A percentile compares a stretch with the other conserved stretches of the same genome.
phyloP scores from a whole-genome alignment of 2,888 invertebrate species.

The Eustalomyia histrio region DNA sequence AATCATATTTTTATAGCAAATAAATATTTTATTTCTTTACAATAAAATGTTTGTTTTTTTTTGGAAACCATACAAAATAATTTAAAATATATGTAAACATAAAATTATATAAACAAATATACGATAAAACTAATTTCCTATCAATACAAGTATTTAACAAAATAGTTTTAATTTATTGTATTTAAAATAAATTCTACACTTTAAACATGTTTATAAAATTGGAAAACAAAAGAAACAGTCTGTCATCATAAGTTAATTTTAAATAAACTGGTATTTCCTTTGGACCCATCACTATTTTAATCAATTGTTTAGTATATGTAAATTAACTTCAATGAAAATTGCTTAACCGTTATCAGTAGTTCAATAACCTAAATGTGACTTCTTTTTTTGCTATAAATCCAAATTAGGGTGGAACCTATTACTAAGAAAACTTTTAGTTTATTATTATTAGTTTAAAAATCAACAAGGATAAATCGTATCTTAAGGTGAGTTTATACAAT shows the following conservation, averaged over 20 bases:
- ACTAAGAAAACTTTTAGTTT: too few relatives aligned
- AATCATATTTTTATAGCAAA: neutral
- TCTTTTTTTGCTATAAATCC: neutral
- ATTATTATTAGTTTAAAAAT: too few relatives aligned
- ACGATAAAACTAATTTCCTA: too few relatives aligned
- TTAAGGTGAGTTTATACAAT: too few relatives aligned
- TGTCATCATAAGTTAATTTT: neutral
- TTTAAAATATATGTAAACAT: too few relatives aligned
- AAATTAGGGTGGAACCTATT: neutral
- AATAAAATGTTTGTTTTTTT: neutral
- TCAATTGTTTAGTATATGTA: constrained; percentile 45
- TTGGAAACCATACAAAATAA: too few relatives aligned
- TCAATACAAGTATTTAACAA: too few relatives aligned
- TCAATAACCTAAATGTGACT: constrained; percentile 33
- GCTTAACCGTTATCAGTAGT: constrained; percentile 34
- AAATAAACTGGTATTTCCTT: neutral
- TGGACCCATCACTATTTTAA: neutral
- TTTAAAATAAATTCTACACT: too few relatives aligned
- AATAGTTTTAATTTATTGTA: too few relatives aligned
- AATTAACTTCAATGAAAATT: constrained; percentile 51
- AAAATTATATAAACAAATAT: too few relatives aligned
- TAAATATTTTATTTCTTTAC: neutral
- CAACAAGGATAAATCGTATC: too few relatives aligned
- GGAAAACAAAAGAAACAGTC: neutral
- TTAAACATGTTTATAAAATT: neutral